Evolutionary conservation across 2,888 invertebrate species (phyloP), one percentile per base, ranked within the genome.

Genomic region (Plebejus melissa): DNA sequence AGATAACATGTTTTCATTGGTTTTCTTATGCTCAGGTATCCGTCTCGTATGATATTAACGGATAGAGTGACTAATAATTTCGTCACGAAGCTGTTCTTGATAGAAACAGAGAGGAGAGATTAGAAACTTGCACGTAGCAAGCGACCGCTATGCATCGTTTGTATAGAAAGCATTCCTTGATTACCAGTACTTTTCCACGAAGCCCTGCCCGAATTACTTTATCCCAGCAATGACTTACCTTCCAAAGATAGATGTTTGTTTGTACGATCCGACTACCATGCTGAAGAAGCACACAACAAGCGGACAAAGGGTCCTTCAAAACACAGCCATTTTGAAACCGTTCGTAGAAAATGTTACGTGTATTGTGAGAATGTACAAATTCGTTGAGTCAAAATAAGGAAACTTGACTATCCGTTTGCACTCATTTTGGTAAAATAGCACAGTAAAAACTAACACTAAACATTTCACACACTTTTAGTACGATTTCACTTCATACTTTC

Each of bases 291-390:
- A 88, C 84, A 91, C 89, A 94, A 71, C 95, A 95, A 94, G 91
- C 90, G 95, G 92, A 94, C 94, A 95, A 95, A 95, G 94, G 93
- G 94, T 94, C 94, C 94, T 94, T 95, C 95, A 95, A 95, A 94
- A 94, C 94, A 94, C 95, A 95, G 95, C 95, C 95, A 96, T 96
- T 95, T 95, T 95, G 95, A 94, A 94, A 93, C 92, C 84, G 92
- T 92, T 87, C 88, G 80, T 87, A 90, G 78, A 83, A 88, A 92
- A 91, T 91, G 93, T 92, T 93, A 92, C 91, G 90, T 93, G 90
- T 90, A 88, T 87, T 81, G 65, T 65, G 82, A 86, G 82, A 85
- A 81, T 80, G 84, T 87, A 85, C 83, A 86, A 84, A 87, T 88
- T 89, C 87, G 86, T 82, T 80, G 78, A 81, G 79, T 82, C 82